Evolutionary conservation across 2,113 vertebrate species (phyloP), one percentile per base, ranked within the genome.

Genomic region (Poeciliopsis occidentalis): DNA sequence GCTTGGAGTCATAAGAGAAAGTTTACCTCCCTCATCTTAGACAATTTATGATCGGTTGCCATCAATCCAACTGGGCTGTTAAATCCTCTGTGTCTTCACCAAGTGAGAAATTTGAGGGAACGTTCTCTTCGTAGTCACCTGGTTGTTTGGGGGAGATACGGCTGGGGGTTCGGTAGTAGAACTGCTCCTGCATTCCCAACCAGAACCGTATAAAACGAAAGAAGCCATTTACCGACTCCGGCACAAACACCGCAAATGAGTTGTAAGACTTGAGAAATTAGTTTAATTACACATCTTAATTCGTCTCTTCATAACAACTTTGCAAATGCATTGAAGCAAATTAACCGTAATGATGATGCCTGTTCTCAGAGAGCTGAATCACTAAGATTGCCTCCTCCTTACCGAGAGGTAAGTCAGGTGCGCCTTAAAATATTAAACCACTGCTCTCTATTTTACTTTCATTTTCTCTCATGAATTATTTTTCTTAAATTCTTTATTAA

Each of bases 391-490:
- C 51, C 67, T 83, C 70, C 47, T 76, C 80, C 29, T 29, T 29
- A 29, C 29, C 78, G 74, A 75, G 85, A 92, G 76, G 78, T 87
- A 78, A 86, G 91, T 90, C 75, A 88, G 65, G 37, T 39, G 61
- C 37, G 61, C 81, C 73, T 85, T 92, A 63, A 92, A 91, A 94
- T 85, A 94, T 92, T 94, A 84, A 37, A 93, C 89, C 74, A 73
- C 39, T 47, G 61, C 68, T 12, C 80, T 83, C 90, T 76, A 89
- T 91, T 76, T 89, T 74, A 80, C 86, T 84, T 90, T 88, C 90
- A 89, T 91, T 91, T 78, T 73, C 73, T 82, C 79, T 87, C 87
- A 84, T 88, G 88, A 11, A 37, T 37, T 66, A 76, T 80, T 75
- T 74, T 47, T 67, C 30, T 44, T 44, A 64, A 54, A 75, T 85